Evolutionary conservation across 30 jellyfish, hydroid and myxozoan genomes (phyloP).

Genomic region (Calvadosia cruxmelitensis): DNA sequence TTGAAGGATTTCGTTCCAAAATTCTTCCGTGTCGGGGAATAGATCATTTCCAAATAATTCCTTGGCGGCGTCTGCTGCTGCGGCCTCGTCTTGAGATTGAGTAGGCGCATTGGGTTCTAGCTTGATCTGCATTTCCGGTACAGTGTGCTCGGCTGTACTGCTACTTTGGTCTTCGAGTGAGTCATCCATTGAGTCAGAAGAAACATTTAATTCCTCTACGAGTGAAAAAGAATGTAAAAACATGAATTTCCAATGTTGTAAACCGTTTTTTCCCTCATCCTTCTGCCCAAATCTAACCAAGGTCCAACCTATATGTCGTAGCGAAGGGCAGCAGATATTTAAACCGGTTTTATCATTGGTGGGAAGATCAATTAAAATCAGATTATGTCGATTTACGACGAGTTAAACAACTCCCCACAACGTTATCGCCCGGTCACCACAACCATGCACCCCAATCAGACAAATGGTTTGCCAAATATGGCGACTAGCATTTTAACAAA

Average conservation of each 20-base stretch:
- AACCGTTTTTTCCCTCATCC: no score
- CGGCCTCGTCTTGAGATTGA: constrained; percentile 47
- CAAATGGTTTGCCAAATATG: background rate
- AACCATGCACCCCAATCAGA: background rate
- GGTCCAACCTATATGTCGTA: no score
- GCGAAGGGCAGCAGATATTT: no score
- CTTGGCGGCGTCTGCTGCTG: constrained; percentile 95
- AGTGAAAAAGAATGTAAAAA: background rate
- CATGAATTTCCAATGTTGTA: background rate
- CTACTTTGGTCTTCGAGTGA: constrained; percentile 80
- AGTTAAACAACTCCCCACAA: constrained; percentile 1
- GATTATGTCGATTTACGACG: background rate
- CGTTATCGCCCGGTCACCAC: background rate
- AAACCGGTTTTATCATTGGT: no score
- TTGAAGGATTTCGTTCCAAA: constrained; percentile 83
- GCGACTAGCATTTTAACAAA: background rate
- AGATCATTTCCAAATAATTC: constrained; percentile 89
- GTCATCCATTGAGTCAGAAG: constrained; percentile 92
- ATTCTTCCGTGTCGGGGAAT: constrained; percentile 64
- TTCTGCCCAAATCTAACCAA: no score
- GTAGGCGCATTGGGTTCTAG: background rate
- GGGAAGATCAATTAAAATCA: no score
- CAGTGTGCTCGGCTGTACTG: constrained; percentile 86
- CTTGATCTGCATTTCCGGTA: constrained; percentile 53
- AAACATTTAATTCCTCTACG: constrained; percentile 72